phyloP scores from a whole-genome alignment of 2,888 invertebrate species.

The Epirrita christyi region DNA sequence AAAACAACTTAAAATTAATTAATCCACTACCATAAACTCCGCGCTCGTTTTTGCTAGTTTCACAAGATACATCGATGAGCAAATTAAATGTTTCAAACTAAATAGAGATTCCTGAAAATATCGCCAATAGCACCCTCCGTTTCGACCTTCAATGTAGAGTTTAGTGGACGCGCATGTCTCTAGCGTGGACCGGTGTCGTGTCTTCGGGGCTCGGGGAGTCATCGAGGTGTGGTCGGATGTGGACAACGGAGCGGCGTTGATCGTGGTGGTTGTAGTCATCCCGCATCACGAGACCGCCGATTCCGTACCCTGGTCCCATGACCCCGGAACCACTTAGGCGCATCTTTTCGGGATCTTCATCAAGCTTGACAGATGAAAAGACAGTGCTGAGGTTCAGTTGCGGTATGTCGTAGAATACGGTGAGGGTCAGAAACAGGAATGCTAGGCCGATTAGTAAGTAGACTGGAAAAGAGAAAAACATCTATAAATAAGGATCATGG shows the following conservation, averaged over 20 bases:
- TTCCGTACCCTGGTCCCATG: slow-evolving; percentile 75
- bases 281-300: slow-evolving; percentile 76
- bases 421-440: slow-evolving; percentile 93
- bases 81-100: slow-evolving; percentile 17
- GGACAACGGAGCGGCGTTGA: slow-evolving; percentile 86
- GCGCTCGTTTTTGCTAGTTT: neutral
- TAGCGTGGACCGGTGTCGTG: slow-evolving; percentile 85
- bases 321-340: slow-evolving; percentile 85
- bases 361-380: slow-evolving; percentile 87
- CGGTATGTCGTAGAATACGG: slow-evolving; percentile 95
- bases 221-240: slow-evolving; percentile 86
- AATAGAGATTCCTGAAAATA: slow-evolving; percentile 17
- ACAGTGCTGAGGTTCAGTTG: slow-evolving; percentile 93
- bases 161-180: slow-evolving; percentile 84
- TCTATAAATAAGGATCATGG: too few relatives aligned
- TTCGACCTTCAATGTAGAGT: slow-evolving; percentile 10
- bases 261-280: slow-evolving; percentile 80
- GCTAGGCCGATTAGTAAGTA: slow-evolving; percentile 93
- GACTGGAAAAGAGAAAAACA: slow-evolving; percentile 74
- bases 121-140: slow-evolving; percentile 3
- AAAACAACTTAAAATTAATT: slow-evolving; percentile 26
- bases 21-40: slow-evolving; percentile 6
- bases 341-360: slow-evolving; percentile 88
- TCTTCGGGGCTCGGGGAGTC: slow-evolving; percentile 90
- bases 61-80: slow-evolving; percentile 21